Base-by-base conservation (phyloP, 2,113 vertebrate species). In the Psilopogon haemacephalus region DNA sequence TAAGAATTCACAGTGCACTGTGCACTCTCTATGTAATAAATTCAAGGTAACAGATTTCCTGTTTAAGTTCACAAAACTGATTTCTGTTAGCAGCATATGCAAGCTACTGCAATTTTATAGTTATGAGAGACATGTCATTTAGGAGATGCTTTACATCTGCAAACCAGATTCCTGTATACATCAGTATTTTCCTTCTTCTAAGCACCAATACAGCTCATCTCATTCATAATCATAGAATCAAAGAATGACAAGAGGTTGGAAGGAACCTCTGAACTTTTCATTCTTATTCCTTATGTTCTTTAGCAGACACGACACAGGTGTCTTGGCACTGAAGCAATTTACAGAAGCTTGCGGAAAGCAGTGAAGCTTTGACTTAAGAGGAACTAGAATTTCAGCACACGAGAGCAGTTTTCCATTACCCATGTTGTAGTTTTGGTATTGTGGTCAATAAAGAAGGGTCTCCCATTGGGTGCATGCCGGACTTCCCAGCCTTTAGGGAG, bases 371-470 rank as follows among this genome's bases (percentile, higher is more conserved):
- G 40, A 70, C 28, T 70, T 13, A 5, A 89, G 12, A 68, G 6
- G 10, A 73, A 70, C 26, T 7, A 67, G 8, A 72, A 76, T 63
- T 74, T 64, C 8, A 55, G n/a, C 9, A 48, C 8, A 20, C 1
- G 9, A 62, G 37, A 88, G 33, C 16, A 74, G 50, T 27, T 89
- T 56, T 76, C 21, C 54, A 73, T 94, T 97, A 99, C 99, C 99
- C 99, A 99, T 84, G 98, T 98, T 52, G 99, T 99, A 33, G 98
- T 99, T 97, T 99, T 99, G 70, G 98, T 99, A 86, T 98, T 98
- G 97, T 99, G 99, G 97, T 99, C 98, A 56, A 99, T 99, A 95
- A 99, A 99, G 97, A 99, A 99, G 0, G 98, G 98, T 84, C 99
- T 98, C 84, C 99, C 98, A 15, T 97, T 99, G 28, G 98, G 98